A percentile compares a stretch with the other conserved stretches of the same genome.
These are phyloP conservation scores for Meriones unguiculatus DNA, from an alignment of 2,113 vertebrate genomes.

Conservation along the genomic window DNA sequence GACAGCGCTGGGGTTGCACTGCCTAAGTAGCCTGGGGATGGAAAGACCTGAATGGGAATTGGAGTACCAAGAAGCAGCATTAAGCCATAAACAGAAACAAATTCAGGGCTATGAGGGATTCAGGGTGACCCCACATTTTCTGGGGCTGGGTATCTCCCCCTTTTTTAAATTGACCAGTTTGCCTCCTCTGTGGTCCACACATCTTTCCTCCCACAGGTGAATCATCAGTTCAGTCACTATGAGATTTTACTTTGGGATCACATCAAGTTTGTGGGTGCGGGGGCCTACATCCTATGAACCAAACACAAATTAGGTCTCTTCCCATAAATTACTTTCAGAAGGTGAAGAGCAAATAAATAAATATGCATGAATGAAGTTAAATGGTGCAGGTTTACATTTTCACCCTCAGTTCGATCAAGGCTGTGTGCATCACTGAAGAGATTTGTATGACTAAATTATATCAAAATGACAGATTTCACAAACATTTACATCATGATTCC, in stretches of 20 bases:
- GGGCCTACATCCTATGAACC: neutral
- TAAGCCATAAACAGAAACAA: slow-evolving; percentile 77
- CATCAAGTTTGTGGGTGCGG: slow-evolving; percentile 5
- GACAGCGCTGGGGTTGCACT: neutral
- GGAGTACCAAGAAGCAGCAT: slow-evolving; percentile 69
- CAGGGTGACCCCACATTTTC: slow-evolving; percentile 62
- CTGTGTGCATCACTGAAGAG: neutral
- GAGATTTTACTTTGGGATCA: neutral
- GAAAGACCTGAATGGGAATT: slow-evolving; percentile 48
- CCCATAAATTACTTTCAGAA: slow-evolving; percentile 5
- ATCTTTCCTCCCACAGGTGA: neutral
- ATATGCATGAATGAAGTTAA: neutral
- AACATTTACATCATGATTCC: neutral
- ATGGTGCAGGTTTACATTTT: neutral
- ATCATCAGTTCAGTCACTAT: neutral
- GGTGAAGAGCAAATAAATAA: slow-evolving; percentile 15
- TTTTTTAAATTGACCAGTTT: neutral
- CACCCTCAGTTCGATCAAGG: neutral
- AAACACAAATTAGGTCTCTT: slow-evolving; percentile 33
- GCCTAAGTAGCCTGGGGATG: slow-evolving; percentile 1
- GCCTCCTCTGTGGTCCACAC: neutral
- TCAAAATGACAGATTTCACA: neutral
- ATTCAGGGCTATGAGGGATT: slow-evolving; percentile 46
- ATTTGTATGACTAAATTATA: neutral
- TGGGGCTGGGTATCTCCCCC: slow-evolving; percentile 31